Evolutionary conservation across 2,888 invertebrate species (phyloP).

Genomic region (Drosophila emarginata): DNA sequence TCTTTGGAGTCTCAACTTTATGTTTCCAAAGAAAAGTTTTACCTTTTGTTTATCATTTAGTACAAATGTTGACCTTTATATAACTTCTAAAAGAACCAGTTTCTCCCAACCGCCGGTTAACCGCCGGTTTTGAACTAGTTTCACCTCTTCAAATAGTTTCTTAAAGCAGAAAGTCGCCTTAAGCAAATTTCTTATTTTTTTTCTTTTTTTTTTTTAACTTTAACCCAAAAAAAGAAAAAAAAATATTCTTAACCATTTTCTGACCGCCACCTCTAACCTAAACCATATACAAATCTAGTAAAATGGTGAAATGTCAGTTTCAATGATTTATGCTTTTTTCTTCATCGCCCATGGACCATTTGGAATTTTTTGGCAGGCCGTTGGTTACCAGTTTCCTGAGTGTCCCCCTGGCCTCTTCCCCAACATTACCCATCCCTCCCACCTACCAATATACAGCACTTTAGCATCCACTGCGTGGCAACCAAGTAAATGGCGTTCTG

Average conservation of each 20-base stretch:
- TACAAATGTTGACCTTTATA: not conserved
- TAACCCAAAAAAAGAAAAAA: not conserved
- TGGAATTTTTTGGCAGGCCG: conserved; percentile 66
- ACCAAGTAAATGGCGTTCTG: conserved; percentile 63
- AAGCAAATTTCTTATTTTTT: conserved; percentile 21
- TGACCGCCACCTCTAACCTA: conserved; percentile 1
- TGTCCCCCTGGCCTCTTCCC: not conserved
- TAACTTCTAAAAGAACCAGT: not conserved
- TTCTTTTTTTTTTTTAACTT: not conserved
- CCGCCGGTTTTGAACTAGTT: not conserved
- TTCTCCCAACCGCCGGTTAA: not conserved
- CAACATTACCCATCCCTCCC: conserved; percentile 18
- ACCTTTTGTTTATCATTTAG: not conserved
- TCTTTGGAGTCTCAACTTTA: not conserved
- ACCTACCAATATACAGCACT: too few species aligned
- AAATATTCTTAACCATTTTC: conserved; percentile 5
- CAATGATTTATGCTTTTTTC: conserved; percentile 81
- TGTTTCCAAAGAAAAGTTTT: not conserved
- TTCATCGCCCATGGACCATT: conserved; percentile 72
- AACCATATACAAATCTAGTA: conserved; percentile 57
- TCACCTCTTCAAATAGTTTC: conserved; percentile 7
- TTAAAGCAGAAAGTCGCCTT: conserved; percentile 37
- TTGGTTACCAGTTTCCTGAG: conserved; percentile 40
- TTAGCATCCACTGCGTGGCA: conserved; percentile 15
- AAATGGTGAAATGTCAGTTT: conserved; percentile 80